A percentile compares a stretch with the other conserved stretches of the same genome.
Conservation (phyloP, 2,113 vertebrate species). For the Clinocottus analis region DNA sequence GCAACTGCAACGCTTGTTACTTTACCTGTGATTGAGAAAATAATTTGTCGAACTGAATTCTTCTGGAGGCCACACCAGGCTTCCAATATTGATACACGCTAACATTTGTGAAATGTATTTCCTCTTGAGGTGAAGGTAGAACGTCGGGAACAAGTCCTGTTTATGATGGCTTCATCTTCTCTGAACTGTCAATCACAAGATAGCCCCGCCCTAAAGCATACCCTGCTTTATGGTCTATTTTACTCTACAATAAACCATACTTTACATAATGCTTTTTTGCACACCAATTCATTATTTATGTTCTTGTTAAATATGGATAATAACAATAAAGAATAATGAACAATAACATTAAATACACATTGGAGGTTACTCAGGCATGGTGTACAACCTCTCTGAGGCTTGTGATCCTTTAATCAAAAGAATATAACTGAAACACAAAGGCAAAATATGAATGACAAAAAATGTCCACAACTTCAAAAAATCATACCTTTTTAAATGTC, state of each 20-base stretch:
- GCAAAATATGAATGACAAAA: background rate
- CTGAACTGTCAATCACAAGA: background rate
- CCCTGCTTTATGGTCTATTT: background rate
- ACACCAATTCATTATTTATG: no score
- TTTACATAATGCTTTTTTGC: background rate
- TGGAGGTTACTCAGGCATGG: background rate
- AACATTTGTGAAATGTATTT: background rate
- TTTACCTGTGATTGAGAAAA: no score
- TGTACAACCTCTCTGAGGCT: background rate
- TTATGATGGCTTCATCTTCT: background rate
- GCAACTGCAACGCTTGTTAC: no score
- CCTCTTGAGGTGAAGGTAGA: background rate
- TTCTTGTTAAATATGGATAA: no score
- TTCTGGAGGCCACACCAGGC: no score
- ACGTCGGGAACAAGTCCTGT: background rate
- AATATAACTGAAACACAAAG: background rate
- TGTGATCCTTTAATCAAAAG: constrained; percentile 7
- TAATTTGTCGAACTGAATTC: no score
- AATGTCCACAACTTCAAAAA: background rate
- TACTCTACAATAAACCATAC: background rate
- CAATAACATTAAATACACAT: background rate
- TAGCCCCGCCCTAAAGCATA: background rate
- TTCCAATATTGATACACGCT: no score
- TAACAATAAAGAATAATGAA: no score
- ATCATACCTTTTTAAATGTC: background rate